Evolutionary conservation across 2,888 invertebrate species (phyloP).

Genomic region (Sphaeridia pumilis): DNA sequence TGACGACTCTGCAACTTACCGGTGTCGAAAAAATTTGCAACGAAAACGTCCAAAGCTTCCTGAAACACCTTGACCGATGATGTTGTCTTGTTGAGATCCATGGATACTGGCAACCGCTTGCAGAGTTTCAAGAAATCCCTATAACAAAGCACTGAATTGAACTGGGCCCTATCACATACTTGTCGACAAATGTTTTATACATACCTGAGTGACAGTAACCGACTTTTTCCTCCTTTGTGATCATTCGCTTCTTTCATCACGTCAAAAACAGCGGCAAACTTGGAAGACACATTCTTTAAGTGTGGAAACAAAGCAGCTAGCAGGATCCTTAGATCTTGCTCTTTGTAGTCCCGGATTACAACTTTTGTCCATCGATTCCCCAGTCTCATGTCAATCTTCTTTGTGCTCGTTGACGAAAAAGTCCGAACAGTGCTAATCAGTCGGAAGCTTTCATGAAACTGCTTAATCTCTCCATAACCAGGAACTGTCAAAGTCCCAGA

Average conservation of each 20-base stretch:
- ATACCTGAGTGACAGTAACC: conserved; percentile 26
- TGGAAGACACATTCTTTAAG: conserved; percentile 22
- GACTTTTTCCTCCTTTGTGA: conserved; percentile 11
- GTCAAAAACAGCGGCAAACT: conserved; percentile 23
- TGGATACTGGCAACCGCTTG: conserved; percentile 58
- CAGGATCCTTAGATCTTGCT: conserved; percentile 52
- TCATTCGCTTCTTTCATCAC: conserved; percentile 17
- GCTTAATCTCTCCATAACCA: conserved; percentile 65
- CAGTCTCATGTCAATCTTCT: conserved; percentile 9
- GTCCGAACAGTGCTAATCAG: conserved; percentile 62
- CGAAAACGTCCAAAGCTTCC: conserved; percentile 85
- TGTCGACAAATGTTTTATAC: not conserved
- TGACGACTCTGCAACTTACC: conserved; percentile 35
- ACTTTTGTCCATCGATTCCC: conserved; percentile 52
- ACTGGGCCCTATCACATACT: not conserved
- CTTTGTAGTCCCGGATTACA: conserved; percentile 64
- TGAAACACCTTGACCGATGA: conserved; percentile 63
- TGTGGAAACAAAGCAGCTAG: conserved; percentile 18
- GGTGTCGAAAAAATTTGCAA: conserved; percentile 55
- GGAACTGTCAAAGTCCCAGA: conserved; percentile 70
- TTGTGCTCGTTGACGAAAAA: conserved; percentile 2
- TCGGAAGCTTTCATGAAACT: conserved; percentile 74
- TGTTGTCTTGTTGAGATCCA: conserved; percentile 57
- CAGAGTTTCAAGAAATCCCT: conserved; percentile 91
- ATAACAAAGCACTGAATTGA: conserved; percentile 14